phyloP scores from a whole-genome alignment of 2,888 invertebrate species.

The Eilema caniola region DNA sequence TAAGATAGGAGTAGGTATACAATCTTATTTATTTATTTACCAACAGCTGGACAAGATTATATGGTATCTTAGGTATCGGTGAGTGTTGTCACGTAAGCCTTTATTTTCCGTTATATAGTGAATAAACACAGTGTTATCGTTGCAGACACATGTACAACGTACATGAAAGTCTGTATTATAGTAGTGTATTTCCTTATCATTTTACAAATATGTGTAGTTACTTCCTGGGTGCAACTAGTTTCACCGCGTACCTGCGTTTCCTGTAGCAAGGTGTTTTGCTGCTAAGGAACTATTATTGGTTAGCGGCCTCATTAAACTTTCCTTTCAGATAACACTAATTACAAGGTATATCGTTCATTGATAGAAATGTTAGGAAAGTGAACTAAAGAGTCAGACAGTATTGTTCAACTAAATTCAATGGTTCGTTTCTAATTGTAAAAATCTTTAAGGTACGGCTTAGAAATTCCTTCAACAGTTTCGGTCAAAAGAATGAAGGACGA shows the following conservation, averaged over 20 bases:
- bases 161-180: constrained; percentile 26
- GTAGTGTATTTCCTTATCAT: constrained; percentile 57
- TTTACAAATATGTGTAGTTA: constrained; percentile 50
- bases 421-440: constrained; percentile 60
- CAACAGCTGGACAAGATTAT: constrained; percentile 60
- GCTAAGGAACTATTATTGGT: constrained; percentile 51
- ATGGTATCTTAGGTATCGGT: constrained; percentile 47
- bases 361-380: constrained; percentile 28
- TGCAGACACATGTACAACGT: constrained; percentile 32
- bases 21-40: constrained; percentile 39
- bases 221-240: constrained; percentile 66
- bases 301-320: constrained; percentile 62
- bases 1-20: constrained; percentile 42
- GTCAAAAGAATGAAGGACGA: constrained; percentile 18
- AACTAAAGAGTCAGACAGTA: constrained; percentile 36
- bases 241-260: constrained; percentile 61
- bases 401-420: constrained; percentile 64
- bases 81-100: constrained; percentile 37
- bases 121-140: constrained; percentile 40
- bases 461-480: constrained; percentile 45
- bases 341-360: constrained; percentile 37
- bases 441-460: constrained; percentile 61
- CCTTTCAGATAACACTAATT: constrained; percentile 59
- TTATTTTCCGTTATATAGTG: constrained; percentile 43
- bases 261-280: constrained; percentile 56